These are phyloP conservation scores for Solenopsis invicta DNA, from an alignment of 1,140 invertebrate genomes.

Conservation along the genomic window DNA sequence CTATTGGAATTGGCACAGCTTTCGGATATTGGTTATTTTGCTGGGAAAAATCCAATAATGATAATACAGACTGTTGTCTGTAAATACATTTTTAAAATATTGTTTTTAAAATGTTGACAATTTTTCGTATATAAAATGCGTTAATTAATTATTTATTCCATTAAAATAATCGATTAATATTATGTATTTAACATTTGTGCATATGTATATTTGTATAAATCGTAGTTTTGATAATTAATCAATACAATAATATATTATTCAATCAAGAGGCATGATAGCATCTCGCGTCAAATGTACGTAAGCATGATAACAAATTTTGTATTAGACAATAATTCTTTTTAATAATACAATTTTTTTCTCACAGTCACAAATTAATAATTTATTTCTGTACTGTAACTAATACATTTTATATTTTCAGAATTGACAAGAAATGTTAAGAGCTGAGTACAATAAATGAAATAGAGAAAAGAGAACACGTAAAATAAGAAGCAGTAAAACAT, in stretches of 20 bases:
- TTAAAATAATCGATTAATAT: not conserved
- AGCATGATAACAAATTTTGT: not conserved
- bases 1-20: conserved; percentile 89
- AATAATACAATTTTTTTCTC: not conserved
- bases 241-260: not conserved
- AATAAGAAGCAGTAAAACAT: too few species aligned
- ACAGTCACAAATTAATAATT: not conserved
- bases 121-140: not conserved
- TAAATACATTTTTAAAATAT: conserved; percentile 32
- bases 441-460: too few species aligned
- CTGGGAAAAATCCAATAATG: conserved; percentile 87
- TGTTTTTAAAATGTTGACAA: too few species aligned
- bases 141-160: conserved; percentile 3
- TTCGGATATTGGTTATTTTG: conserved; percentile 91
- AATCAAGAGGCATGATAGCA: too few species aligned
- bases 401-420: not conserved
- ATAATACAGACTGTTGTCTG: conserved; percentile 78
- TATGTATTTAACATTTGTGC: conserved; percentile 3
- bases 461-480: too few species aligned
- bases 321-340: not conserved
- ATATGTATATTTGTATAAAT: not conserved
- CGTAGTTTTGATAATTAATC: not conserved
- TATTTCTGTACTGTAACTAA: not conserved
- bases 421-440: not conserved
- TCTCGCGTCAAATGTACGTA: not conserved